Percentiles rank a stretch among this genome's conserved stretches.
These are phyloP conservation scores for Littorina saxatilis DNA, from an alignment of 1,140 invertebrate species.

Conservation along the genomic window DNA sequence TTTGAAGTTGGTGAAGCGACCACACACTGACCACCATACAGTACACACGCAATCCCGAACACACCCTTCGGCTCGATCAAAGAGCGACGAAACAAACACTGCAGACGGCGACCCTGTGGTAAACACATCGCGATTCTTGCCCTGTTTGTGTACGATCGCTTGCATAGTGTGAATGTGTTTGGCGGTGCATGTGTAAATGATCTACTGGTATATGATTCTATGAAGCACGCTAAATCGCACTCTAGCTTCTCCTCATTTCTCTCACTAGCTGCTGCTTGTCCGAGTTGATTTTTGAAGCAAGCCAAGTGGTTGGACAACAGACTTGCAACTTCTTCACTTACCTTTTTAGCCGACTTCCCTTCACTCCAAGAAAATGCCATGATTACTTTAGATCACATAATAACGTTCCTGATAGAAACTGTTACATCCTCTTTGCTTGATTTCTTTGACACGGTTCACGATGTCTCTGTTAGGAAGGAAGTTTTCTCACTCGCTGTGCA, in stretches of 20 bases:
- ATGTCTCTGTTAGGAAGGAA: background rate
- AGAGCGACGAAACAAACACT: too few species aligned
- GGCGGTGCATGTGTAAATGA: background rate
- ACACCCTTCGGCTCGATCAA: background rate
- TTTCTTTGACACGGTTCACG: background rate
- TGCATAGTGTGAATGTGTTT: background rate
- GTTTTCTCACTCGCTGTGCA: background rate
- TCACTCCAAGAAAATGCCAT: background rate
- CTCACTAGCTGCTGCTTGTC: background rate
- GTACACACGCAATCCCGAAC: background rate
- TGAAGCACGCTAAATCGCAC: background rate
- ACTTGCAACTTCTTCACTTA: background rate
- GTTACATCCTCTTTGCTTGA: conserved; percentile 8
- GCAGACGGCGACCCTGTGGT: background rate
- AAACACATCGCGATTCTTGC: background rate
- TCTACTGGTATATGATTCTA: background rate
- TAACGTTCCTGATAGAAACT: background rate
- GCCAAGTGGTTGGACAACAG: background rate
- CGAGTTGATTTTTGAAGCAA: background rate
- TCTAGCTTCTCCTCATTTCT: background rate
- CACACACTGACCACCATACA: background rate
- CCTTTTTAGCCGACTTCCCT: background rate
- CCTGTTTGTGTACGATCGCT: too few species aligned
- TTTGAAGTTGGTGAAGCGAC: background rate
- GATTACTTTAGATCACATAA: background rate